Evolutionary conservation across 2,113 vertebrate genomes (phyloP).

Genomic region (Heliornis fulica): DNA sequence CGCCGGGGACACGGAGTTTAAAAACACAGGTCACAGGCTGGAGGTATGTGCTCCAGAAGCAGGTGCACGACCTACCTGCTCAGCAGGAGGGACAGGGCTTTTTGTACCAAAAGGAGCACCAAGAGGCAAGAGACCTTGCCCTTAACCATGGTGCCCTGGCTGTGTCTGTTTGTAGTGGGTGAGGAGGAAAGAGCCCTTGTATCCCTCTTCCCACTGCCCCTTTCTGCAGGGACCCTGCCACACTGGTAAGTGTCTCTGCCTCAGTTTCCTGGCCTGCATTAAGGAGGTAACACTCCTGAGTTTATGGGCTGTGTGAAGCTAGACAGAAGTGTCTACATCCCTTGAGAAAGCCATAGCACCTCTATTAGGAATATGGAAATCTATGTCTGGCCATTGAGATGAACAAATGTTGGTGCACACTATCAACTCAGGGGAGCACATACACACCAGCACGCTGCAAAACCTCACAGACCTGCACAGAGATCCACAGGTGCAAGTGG

Average conservation of each 20-base stretch:
- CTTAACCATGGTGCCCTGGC: not conserved
- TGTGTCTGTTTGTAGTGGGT: not conserved
- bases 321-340: not conserved
- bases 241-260: not conserved
- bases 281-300: not conserved
- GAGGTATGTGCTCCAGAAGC: not conserved
- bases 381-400: not conserved
- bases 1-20: not conserved
- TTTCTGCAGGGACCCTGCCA: not conserved
- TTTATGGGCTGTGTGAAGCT: not conserved
- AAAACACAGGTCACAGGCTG: constrained; percentile 16
- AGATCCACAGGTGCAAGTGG: not conserved
- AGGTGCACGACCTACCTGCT: not conserved
- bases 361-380: not conserved
- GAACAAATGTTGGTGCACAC: not conserved
- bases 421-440: not conserved
- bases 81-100: not conserved
- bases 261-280: not conserved
- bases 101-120: not conserved
- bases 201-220: not conserved
- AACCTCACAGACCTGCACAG: not conserved
- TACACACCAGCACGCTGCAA: not conserved
- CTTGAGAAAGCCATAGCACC: not conserved
- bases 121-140: not conserved
- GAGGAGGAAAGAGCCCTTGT: not conserved